phyloP scores from a whole-genome alignment of 1,140 invertebrate species.

The Heliconius hermathena region DNA sequence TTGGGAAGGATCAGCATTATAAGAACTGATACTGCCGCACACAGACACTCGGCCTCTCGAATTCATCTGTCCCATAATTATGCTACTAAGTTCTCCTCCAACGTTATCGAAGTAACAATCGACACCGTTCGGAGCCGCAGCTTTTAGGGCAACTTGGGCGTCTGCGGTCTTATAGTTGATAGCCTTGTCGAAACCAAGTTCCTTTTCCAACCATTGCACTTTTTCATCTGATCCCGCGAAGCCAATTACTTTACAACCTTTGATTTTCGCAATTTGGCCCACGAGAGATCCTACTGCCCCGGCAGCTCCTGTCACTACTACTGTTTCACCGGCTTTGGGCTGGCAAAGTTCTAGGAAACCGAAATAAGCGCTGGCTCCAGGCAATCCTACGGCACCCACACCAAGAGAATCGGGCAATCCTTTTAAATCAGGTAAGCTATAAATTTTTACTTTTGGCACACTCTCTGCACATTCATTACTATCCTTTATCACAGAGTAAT shows the following conservation, averaged over 20 bases:
- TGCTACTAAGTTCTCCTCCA: constrained; percentile 84
- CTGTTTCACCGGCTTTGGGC: constrained; percentile 86
- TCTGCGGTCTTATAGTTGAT: constrained; percentile 88
- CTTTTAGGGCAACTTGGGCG: constrained; percentile 79
- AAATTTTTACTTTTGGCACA: constrained; percentile 39
- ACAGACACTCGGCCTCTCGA: constrained; percentile 82
- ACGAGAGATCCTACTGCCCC: constrained; percentile 88
- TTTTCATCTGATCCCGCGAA: constrained; percentile 88
- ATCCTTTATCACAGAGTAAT: constrained; percentile 68
- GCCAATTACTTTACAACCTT: constrained; percentile 87
- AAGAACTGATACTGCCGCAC: constrained; percentile 83
- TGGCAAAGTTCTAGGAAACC: constrained; percentile 87
- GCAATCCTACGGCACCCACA: constrained; percentile 64
- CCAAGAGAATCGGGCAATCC: constrained; percentile 55
- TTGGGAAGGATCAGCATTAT: constrained; percentile 63
- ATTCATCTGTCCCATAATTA: constrained; percentile 84
- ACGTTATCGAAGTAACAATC: constrained; percentile 86
- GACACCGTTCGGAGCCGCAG: constrained; percentile 84
- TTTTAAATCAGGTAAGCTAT: constrained; percentile 61
- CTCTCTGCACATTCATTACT: background rate
- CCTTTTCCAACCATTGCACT: constrained; percentile 85
- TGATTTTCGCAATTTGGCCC: constrained; percentile 89
- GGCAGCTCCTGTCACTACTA: constrained; percentile 86
- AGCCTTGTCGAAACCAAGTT: constrained; percentile 86
- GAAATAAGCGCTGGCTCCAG: constrained; percentile 87